These are phyloP conservation scores for Drosophila aldrichi DNA, from an alignment of 2,888 invertebrate genomes.

Conservation along the genomic window DNA sequence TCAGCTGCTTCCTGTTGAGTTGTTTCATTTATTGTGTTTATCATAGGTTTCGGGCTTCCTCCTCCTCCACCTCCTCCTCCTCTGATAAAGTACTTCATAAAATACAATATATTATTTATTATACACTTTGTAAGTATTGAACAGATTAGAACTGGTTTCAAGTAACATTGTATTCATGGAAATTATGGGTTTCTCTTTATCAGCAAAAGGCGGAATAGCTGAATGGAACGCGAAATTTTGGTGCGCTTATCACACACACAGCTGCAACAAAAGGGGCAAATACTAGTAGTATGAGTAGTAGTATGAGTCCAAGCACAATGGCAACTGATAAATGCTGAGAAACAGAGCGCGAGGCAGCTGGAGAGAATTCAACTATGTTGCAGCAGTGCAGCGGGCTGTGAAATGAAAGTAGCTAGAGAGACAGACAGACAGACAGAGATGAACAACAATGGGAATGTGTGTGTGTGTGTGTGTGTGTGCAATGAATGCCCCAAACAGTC, in stretches of 20 bases:
- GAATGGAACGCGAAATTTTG: slow-evolving; percentile 16
- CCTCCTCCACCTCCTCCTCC: too few species aligned
- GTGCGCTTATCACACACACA: slow-evolving; percentile 51
- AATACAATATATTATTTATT: neutral
- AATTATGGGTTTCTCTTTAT: slow-evolving; percentile 19
- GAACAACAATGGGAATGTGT: slow-evolving; percentile 34
- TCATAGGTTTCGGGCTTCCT: neutral
- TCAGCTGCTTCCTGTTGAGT: slow-evolving; percentile 1
- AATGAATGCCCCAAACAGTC: slow-evolving; percentile 21
- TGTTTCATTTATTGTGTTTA: neutral
- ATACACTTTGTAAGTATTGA: neutral
- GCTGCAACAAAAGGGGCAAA: slow-evolving; percentile 30
- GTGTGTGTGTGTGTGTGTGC: slow-evolving; percentile 27
- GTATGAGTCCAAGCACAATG: slow-evolving; percentile 62
- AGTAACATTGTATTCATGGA: neutral
- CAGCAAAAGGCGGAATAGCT: slow-evolving; percentile 24
- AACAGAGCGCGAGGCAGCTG: slow-evolving; percentile 6
- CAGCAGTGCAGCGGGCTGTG: slow-evolving; percentile 57
- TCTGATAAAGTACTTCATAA: neutral
- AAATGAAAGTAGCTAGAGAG: slow-evolving; percentile 60
- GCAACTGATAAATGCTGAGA: slow-evolving; percentile 57
- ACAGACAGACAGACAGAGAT: slow-evolving; percentile 3
- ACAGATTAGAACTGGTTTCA: neutral
- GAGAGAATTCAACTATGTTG: slow-evolving; percentile 9
- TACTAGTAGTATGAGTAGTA: too few species aligned